phyloP scores from a whole-genome alignment of 2,888 invertebrate species.

The Drosophila melanosoma region DNA sequence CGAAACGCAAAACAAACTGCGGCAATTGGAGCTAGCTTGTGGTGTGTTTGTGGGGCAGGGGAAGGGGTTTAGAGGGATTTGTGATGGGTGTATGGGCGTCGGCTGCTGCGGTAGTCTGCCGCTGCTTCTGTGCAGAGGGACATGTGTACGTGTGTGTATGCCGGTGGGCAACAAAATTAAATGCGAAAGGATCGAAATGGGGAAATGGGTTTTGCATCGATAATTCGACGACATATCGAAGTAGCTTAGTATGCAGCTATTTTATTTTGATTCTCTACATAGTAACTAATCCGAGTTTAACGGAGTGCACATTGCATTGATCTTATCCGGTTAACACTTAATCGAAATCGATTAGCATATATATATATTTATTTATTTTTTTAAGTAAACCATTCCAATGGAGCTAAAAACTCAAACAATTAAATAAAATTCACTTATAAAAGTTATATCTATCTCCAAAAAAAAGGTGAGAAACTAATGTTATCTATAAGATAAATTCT shows the following conservation, averaged over 20 bases:
- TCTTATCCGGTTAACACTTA: background rate
- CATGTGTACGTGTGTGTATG: constrained; percentile 18
- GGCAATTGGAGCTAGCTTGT: constrained; percentile 20
- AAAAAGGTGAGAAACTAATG: background rate
- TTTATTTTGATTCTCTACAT: background rate
- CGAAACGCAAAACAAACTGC: constrained; percentile 22
- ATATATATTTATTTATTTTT: background rate
- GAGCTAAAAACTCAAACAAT: background rate
- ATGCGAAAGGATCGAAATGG: constrained; percentile 14
- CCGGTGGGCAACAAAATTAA: constrained; percentile 20
- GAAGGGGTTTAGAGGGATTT: background rate
- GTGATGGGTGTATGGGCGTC: constrained; percentile 30
- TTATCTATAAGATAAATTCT: background rate
- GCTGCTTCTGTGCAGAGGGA: constrained; percentile 5
- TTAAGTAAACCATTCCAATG: background rate
- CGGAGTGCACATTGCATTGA: background rate
- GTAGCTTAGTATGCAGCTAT: background rate
- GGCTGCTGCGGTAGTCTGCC: constrained; percentile 40
- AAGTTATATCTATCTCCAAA: background rate
- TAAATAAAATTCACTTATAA: background rate
- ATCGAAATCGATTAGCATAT: background rate
- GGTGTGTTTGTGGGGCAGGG: background rate
- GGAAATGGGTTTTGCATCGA: constrained; percentile 13
- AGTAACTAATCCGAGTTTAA: background rate
- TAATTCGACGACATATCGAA: constrained; percentile 4